A percentile compares a stretch with the other conserved stretches of the same genome.
These are phyloP conservation scores for Rattus rattus DNA, from an alignment of 2,113 vertebrate species.

Conservation along the genomic window DNA sequence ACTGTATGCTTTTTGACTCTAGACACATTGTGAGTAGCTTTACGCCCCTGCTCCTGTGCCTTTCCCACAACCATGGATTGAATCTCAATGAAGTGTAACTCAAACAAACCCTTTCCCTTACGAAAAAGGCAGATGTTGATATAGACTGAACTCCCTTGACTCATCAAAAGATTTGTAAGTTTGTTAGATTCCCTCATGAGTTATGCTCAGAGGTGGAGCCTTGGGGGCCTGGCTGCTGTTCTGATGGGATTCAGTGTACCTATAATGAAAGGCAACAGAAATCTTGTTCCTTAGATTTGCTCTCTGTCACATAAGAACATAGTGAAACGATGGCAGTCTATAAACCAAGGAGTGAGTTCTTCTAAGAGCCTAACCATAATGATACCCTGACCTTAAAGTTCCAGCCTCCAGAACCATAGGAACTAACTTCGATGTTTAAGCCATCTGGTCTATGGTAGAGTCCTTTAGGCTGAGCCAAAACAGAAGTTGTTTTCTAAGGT, in stretches of 20 bases:
- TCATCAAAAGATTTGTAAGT: neutral
- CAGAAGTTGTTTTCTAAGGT: conserved; percentile 6
- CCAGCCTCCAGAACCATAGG: neutral
- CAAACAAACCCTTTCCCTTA: neutral
- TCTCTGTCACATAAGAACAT: neutral
- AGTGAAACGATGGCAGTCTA: neutral
- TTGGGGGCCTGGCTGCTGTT: neutral
- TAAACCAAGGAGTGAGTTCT: neutral
- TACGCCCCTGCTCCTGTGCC: neutral
- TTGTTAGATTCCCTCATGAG: too few species aligned
- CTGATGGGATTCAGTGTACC: neutral
- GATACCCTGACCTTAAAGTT: neutral
- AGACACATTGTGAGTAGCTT: neutral
- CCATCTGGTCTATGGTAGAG: neutral
- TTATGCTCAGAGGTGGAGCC: neutral
- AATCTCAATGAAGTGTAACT: neutral
- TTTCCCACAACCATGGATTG: neutral
- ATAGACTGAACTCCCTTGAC: neutral
- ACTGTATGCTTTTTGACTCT: neutral
- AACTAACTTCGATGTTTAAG: neutral
- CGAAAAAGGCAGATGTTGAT: neutral
- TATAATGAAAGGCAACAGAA: neutral
- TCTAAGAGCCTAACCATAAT: fast-evolving
- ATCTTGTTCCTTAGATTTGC: neutral
- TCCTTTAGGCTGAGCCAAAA: neutral